Conservation (phyloP, 2,888 invertebrate genomes). For the Catocala sponsa region DNA sequence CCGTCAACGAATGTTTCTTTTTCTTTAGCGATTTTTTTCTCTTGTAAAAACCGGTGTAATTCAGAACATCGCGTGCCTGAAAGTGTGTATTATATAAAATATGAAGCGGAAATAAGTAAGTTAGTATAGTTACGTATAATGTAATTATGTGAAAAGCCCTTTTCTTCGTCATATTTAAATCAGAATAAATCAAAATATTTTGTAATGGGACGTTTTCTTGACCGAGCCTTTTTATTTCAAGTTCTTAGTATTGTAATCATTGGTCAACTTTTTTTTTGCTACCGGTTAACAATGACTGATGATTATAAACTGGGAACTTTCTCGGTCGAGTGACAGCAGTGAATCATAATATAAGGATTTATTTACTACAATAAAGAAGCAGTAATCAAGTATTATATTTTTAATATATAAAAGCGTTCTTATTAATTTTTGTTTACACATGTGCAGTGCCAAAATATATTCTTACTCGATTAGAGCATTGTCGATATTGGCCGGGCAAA, state of each 20-base stretch:
- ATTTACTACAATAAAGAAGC: conserved; percentile 55
- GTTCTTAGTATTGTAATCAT: not conserved
- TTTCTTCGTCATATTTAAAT: conserved; percentile 37
- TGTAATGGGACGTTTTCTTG: conserved; percentile 36
- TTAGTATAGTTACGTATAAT: conserved; percentile 50
- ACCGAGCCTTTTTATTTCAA: not conserved
- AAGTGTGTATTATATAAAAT: conserved; percentile 55
- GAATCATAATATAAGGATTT: conserved; percentile 45
- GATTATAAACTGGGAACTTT: conserved; percentile 12
- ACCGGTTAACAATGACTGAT: not conserved
- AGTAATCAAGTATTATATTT: conserved; percentile 68
- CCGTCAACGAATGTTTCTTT: not conserved
- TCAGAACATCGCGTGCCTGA: conserved; percentile 60
- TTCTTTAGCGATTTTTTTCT: conserved; percentile 5
- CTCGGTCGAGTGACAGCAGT: conserved; percentile 20
- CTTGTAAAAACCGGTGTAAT: conserved; percentile 46
- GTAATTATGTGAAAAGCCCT: conserved; percentile 49
- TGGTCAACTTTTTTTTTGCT: not conserved
- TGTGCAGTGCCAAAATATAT: conserved; percentile 75
- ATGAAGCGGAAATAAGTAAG: conserved; percentile 46
- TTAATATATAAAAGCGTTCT: conserved; percentile 57
- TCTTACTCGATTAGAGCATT: conserved; percentile 22
- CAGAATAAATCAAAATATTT: conserved; percentile 57
- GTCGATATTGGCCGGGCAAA: conserved; percentile 22
- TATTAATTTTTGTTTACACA: conserved; percentile 60